A percentile compares a stretch with the other conserved stretches of the same genome.
Evolutionary conservation across 2,113 vertebrate species (phyloP).

Genomic region (Cyanoramphus novaezelandiae): DNA sequence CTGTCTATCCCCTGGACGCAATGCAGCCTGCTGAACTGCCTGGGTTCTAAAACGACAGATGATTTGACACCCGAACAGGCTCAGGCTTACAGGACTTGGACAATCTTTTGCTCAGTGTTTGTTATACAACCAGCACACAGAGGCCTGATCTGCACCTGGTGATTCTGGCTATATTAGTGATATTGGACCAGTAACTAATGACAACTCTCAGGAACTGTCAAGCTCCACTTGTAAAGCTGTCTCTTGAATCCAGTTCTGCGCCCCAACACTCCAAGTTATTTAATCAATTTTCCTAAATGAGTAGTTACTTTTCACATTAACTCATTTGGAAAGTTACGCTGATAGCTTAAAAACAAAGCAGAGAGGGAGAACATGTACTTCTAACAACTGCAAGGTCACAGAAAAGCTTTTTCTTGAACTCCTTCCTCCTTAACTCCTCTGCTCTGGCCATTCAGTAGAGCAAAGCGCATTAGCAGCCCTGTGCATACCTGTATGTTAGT

Average conservation of each 20-base stretch:
- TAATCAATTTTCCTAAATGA: background rate
- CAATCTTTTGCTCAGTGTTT: background rate
- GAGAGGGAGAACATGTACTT: background rate
- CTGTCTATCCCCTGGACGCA: background rate
- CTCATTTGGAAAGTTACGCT: background rate
- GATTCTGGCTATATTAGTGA: background rate
- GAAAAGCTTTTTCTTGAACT: background rate
- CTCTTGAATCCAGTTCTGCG: background rate
- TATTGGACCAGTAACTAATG: background rate
- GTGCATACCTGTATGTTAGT: background rate
- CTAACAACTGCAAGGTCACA: background rate
- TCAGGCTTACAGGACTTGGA: background rate
- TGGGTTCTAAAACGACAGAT: background rate
- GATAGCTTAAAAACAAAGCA: background rate
- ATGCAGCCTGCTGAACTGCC: background rate
- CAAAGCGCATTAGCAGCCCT: background rate
- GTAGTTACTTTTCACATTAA: slow-evolving; percentile 11
- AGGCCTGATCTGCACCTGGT: background rate
- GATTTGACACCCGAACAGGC: background rate
- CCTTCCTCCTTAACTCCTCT: background rate
- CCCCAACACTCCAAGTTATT: background rate
- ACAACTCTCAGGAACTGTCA: slow-evolving; percentile 1
- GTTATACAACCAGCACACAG: background rate
- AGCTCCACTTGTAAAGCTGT: background rate
- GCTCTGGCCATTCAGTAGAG: background rate